phyloP scores from a whole-genome alignment of 2,888 invertebrate species.

The Coleophora deauratella region DNA sequence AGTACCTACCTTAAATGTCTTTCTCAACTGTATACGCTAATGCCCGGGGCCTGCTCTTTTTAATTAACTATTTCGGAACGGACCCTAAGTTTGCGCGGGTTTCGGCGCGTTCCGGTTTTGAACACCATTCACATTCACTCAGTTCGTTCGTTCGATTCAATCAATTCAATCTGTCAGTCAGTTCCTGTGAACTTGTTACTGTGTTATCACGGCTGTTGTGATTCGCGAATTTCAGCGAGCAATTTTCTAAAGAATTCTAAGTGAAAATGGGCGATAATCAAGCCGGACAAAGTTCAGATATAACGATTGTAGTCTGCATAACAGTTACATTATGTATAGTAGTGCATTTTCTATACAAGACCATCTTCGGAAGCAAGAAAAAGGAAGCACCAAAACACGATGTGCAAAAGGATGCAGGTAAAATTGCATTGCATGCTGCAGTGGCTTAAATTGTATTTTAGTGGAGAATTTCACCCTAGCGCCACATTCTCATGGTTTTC shows the following conservation, averaged over 20 bases:
- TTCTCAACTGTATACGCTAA: too few species aligned
- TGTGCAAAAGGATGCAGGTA: conserved; percentile 55
- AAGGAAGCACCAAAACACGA: conserved; percentile 45
- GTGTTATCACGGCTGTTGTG: conserved; percentile 49
- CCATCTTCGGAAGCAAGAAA: conserved; percentile 47
- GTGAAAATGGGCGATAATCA: conserved; percentile 62
- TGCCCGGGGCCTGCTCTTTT: too few species aligned
- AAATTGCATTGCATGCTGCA: conserved; percentile 2
- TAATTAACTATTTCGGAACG: too few species aligned
- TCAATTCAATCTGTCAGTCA: conserved; percentile 23
- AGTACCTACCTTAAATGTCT: too few species aligned
- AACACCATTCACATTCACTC: conserved; percentile 3
- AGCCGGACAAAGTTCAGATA: conserved; percentile 47
- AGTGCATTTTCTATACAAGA: conserved; percentile 54
- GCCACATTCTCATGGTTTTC: too few species aligned
- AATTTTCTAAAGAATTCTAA: conserved; percentile 40
- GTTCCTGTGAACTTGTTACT: conserved; percentile 30
- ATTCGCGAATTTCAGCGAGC: conserved; percentile 23
- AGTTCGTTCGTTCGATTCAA: conserved; percentile 19
- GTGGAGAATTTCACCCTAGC: neutral
- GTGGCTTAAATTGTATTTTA: neutral
- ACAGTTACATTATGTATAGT: conserved; percentile 48
- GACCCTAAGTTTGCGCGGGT: conserved; percentile 1
- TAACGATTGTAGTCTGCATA: conserved; percentile 39
- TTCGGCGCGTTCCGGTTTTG: too few species aligned